Evolutionary conservation across 30 jellyfish, hydroid and myxozoan genomes (phyloP).

Genomic region (Pseudorhiza aurosa): DNA sequence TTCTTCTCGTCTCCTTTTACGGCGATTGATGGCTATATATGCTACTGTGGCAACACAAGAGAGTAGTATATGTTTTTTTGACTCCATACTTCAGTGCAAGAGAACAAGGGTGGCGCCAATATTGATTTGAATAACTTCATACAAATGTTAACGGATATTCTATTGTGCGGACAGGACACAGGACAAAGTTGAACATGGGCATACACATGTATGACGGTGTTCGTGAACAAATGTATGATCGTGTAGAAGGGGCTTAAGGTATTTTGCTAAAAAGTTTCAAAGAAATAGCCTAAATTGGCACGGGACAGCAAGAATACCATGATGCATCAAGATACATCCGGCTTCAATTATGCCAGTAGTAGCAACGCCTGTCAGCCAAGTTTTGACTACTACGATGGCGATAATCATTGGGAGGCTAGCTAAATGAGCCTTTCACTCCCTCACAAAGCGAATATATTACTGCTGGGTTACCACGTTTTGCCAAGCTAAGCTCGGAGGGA

Average conservation of each 20-base stretch:
- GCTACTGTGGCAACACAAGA: slow-evolving; percentile 18
- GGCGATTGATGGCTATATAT: not conserved
- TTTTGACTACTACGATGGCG: no score
- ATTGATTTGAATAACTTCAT: slow-evolving; percentile 10
- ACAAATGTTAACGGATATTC: slow-evolving; percentile 26
- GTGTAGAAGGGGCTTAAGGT: slow-evolving; percentile 35
- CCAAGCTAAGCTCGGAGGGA: no score
- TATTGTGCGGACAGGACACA: slow-evolving; percentile 23
- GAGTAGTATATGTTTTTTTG: not conserved
- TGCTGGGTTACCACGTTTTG: no score
- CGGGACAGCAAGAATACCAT: no score
- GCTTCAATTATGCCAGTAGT: no score
- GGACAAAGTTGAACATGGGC: slow-evolving; percentile 19
- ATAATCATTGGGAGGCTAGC: no score
- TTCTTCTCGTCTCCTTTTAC: not conserved
- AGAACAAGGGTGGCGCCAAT: not conserved
- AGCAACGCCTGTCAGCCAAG: no score
- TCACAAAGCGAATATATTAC: no score
- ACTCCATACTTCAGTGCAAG: slow-evolving; percentile 10
- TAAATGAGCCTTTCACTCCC: no score
- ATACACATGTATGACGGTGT: slow-evolving; percentile 24
- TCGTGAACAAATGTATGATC: slow-evolving; percentile 26
- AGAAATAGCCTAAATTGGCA: no score
- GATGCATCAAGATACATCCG: no score
- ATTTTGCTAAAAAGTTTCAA: no score